Evolutionary conservation across 2,113 vertebrate species (phyloP).

Genomic region (Hirundichthys speculiger): DNA sequence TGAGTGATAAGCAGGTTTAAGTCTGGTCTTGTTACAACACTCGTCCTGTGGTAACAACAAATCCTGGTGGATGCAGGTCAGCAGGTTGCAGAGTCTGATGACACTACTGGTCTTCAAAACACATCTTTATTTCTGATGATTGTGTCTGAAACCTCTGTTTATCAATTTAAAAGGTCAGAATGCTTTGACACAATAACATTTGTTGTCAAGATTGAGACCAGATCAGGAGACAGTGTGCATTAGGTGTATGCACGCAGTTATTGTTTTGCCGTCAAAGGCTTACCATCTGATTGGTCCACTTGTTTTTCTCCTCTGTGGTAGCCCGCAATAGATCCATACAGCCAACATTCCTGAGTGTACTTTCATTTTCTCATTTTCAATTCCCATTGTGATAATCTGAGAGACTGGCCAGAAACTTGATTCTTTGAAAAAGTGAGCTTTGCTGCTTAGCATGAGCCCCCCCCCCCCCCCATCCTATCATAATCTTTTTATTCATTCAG

Average conservation of each 20-base stretch:
- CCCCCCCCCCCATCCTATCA: conserved; percentile 45
- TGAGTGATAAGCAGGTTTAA: conserved; percentile 48
- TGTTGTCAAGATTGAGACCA: background rate
- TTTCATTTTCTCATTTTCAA: conserved; percentile 38
- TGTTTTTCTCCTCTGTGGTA: conserved; percentile 24
- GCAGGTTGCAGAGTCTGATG: conserved; percentile 24
- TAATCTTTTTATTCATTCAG: conserved; percentile 49
- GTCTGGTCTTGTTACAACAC: conserved; percentile 14
- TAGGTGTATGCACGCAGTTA: background rate
- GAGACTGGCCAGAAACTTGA: conserved; percentile 58
- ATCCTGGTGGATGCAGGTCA: conserved; percentile 22
- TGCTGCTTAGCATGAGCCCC: conserved; percentile 29
- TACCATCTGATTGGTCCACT: conserved; percentile 2
- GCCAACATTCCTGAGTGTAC: conserved; percentile 30
- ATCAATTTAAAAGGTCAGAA: conserved; percentile 2
- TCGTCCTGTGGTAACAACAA: conserved; percentile 22
- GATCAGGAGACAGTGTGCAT: background rate
- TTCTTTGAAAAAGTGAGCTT: conserved; percentile 53
- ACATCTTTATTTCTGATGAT: conserved; percentile 12
- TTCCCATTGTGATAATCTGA: conserved; percentile 74
- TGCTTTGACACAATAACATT: background rate
- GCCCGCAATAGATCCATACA: conserved; percentile 28
- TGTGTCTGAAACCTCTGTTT: background rate
- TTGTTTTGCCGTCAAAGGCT: conserved; percentile 23
- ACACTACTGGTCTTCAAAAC: background rate